Evolutionary conservation across 1,140 invertebrate species (phyloP), one percentile per base, ranked within the genome.

Genomic region (Orchesella cincta): DNA sequence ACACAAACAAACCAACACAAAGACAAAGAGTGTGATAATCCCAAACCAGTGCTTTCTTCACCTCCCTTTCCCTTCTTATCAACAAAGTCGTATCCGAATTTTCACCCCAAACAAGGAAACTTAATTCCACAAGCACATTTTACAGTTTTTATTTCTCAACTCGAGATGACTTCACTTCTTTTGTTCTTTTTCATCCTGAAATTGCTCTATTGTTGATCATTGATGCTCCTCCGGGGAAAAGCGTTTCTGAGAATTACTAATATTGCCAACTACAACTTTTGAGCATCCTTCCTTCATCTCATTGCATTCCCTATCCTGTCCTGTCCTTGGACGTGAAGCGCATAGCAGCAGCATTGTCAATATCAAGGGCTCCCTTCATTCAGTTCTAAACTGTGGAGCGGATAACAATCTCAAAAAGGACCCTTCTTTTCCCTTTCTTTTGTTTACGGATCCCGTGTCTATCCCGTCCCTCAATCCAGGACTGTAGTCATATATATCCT

Each of bases 221-320:
- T 12, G 14, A 57, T 57, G 52, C 8, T 57, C 8, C 52, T 57
- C 8, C 20, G 52, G 23, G 52, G 23, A 57, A 57, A 57, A 57
- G 52, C 52, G 52, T 57, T 57, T 57, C 52, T 57, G 8, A 57
- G 52, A 57, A 57, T 57, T 57, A n/a, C 23, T 57, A 57, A n/a
- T n/a, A n/a, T n/a, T n/a, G n/a, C n/a, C n/a, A n/a, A n/a, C n/a
- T n/a, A n/a, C n/a, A n/a, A n/a, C n/a, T n/a, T n/a, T 18, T 14
- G 3, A 57, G 12, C 52, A 46, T 46, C 39, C 39, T 5, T 46
- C 39, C 39, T 57, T 57, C 52, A 57, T 57, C 20, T 46, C 23
- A 57, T 57, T 57, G 14, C 52, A 12, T 57, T 57, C 3, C 52
- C 52, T 57, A 57, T 57, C 52, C 52, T 57, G 52, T 57, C 52